These are phyloP conservation scores for Heterodera filipjevi DNA, from an alignment of 2,888 invertebrate species.

Conservation along the genomic window DNA sequence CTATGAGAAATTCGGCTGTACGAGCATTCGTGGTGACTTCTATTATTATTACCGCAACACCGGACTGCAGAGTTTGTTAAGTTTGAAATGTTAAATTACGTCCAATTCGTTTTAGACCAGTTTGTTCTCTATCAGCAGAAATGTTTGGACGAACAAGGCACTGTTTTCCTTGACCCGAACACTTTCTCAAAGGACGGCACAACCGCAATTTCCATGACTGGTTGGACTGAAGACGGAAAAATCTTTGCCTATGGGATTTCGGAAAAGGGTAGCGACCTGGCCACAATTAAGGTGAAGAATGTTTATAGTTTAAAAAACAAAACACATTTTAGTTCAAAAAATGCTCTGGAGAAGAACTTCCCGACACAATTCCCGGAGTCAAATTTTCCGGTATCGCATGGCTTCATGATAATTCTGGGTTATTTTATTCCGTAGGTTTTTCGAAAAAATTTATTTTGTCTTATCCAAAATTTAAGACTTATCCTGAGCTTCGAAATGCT, in stretches of 20 bases:
- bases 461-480: no score
- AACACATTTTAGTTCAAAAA: slow-evolving; percentile 58
- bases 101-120: slow-evolving; percentile 37
- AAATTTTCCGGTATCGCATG: slow-evolving; percentile 89
- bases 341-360: slow-evolving; percentile 78
- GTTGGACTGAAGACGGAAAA: slow-evolving; percentile 86
- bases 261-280: slow-evolving; percentile 93
- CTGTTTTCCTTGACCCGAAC: slow-evolving; percentile 93
- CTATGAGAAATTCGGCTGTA: slow-evolving; percentile 91
- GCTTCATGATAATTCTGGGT: slow-evolving; percentile 90
- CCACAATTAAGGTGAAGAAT: slow-evolving; percentile 74
- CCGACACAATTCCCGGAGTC: slow-evolving; percentile 84
- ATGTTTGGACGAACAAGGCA: slow-evolving; percentile 74
- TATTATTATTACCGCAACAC: slow-evolving; percentile 92
- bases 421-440: slow-evolving; percentile 76
- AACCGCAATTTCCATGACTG: slow-evolving; percentile 71
- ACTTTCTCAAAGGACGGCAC: slow-evolving; percentile 87
- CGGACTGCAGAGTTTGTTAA: slow-evolving; percentile 81
- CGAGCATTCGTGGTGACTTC: slow-evolving; percentile 78
- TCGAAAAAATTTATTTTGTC: neutral
- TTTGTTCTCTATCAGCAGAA: slow-evolving; percentile 90
- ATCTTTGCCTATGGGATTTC: slow-evolving; percentile 89
- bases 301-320: slow-evolving; percentile 14
- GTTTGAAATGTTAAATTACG: neutral
- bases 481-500: no score